These are phyloP conservation scores for Chirona hameri DNA, from an alignment of 2,888 invertebrate species.

Conservation along the genomic window DNA sequence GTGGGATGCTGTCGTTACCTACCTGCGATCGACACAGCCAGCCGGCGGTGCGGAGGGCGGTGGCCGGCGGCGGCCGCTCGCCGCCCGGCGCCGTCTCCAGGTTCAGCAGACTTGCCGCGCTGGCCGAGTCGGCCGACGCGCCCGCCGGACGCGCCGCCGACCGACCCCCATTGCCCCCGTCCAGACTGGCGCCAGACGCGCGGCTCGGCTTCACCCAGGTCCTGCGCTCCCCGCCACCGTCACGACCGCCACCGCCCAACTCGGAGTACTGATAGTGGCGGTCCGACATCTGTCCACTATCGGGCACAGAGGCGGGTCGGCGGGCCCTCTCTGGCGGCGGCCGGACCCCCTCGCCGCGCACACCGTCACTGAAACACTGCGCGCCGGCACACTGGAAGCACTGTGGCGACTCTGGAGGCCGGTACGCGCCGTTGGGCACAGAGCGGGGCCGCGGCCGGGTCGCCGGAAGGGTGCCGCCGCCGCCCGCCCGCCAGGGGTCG, in stretches of 20 bases:
- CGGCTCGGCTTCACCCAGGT: constrained; percentile 23
- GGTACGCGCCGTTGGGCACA: background rate
- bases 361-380: background rate
- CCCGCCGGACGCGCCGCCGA: background rate
- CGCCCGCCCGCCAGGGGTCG: background rate
- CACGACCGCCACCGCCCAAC: background rate
- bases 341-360: background rate
- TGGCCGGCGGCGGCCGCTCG: constrained; percentile 30
- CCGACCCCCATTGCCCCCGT: background rate
- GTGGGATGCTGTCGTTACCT: too few relatives aligned
- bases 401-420: constrained; percentile 12
- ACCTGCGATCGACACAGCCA: constrained; percentile 1
- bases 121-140: background rate
- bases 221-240: background rate
- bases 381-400: constrained; percentile 11
- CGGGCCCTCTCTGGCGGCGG: background rate
- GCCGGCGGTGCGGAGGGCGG: background rate
- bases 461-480: background rate
- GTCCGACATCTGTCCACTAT: background rate
- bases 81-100: background rate
- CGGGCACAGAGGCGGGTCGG: background rate
- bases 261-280: constrained; percentile 3
- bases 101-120: constrained; percentile 1
- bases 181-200: background rate
- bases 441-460: constrained; percentile 8